Conservation (phyloP, 2,113 vertebrate genomes). For the Limanda limanda region DNA sequence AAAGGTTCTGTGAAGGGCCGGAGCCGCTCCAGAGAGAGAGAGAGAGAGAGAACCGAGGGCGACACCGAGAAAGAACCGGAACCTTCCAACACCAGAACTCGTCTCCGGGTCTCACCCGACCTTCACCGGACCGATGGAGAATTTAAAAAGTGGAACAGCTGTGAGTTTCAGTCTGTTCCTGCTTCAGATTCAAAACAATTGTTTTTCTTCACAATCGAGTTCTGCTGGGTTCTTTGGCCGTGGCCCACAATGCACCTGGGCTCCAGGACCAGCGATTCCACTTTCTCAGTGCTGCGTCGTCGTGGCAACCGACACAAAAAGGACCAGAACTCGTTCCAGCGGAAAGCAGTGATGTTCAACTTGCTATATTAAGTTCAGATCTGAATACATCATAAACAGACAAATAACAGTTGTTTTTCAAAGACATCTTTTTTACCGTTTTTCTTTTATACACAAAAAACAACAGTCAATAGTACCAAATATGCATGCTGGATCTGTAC, state of each 20-base stretch:
- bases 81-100: not conserved
- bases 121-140: too few species aligned
- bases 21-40: conserved; percentile 62
- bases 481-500: conserved; percentile 84
- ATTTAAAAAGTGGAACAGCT: too few species aligned
- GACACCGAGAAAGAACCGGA: conserved; percentile 73
- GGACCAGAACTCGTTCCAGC: conserved; percentile 68
- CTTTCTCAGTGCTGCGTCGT: conserved; percentile 71
- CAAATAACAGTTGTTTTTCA: conserved; percentile 80
- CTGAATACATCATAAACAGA: conserved; percentile 83
- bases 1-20: conserved; percentile 17
- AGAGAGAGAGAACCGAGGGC: conserved; percentile 29
- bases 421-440: conserved; percentile 65
- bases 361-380: conserved; percentile 79
- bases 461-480: conserved; percentile 86
- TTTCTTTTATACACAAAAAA: conserved; percentile 82
- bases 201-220: too few species aligned
- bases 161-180: too few species aligned
- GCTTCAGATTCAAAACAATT: not conserved
- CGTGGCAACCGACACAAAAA: conserved; percentile 63
- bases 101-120: too few species aligned
- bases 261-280: conserved; percentile 12
- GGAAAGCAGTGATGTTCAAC: conserved; percentile 74
- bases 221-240: too few species aligned
- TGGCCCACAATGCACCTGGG: too few species aligned